Conservation (phyloP, 2,113 vertebrate species). For the Aspidoscelis tigris region DNA sequence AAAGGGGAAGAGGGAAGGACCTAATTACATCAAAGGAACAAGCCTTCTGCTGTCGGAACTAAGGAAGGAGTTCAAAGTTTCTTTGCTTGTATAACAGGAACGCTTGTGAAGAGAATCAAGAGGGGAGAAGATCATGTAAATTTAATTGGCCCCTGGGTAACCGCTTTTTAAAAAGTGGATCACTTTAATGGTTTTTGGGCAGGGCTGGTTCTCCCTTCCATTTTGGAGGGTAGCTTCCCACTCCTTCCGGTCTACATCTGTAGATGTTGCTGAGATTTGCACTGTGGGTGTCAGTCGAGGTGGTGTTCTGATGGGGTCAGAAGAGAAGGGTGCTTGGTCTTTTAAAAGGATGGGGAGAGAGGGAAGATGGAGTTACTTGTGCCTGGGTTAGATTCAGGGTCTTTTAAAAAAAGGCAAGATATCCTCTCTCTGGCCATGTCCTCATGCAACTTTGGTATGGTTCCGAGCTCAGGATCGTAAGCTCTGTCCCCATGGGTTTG, state of each 20-base stretch:
- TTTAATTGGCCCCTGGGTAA: slow-evolving; percentile 26
- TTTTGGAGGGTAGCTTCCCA: neutral
- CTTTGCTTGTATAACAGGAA: slow-evolving; percentile 5
- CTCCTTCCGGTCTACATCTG: neutral
- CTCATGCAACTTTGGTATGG: too few species aligned
- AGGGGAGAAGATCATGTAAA: neutral
- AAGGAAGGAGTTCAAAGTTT: slow-evolving; percentile 18
- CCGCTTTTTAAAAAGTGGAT: neutral
- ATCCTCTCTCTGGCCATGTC: too few species aligned
- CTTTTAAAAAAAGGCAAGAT: too few species aligned
- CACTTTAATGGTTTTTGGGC: neutral
- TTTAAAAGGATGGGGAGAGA: neutral
- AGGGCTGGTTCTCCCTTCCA: neutral
- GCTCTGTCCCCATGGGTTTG: too few species aligned
- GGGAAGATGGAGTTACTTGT: too few species aligned
- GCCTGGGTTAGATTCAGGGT: too few species aligned
- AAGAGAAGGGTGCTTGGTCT: neutral
- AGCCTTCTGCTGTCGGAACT: neutral
- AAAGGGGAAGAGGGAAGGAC: neutral
- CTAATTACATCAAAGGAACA: slow-evolving; percentile 5
- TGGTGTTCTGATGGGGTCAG: too few species aligned
- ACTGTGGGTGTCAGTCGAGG: neutral
- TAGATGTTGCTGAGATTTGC: neutral
- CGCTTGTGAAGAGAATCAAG: neutral
- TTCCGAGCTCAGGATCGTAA: too few species aligned